Conservation (phyloP, 2,113 vertebrate genomes). For the Dolichallabes microphthalmus region DNA sequence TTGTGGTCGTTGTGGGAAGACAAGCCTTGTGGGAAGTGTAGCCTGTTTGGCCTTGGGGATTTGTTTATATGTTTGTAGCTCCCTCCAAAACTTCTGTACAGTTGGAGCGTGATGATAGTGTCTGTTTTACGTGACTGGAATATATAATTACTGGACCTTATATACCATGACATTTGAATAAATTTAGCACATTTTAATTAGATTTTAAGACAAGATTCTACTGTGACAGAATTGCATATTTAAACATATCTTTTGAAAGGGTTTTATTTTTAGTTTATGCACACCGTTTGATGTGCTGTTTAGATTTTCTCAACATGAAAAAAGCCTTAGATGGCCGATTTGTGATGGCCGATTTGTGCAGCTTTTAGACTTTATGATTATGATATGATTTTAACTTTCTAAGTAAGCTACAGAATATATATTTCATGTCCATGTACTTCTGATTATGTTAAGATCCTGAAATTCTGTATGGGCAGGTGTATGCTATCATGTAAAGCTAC, state of each 20-base stretch:
- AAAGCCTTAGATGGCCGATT: neutral
- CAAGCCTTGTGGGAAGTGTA: neutral
- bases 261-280: neutral
- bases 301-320: constrained; percentile 9
- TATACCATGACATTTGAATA: constrained; percentile 22
- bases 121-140: neutral
- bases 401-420: neutral
- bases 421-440: neutral
- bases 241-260: neutral
- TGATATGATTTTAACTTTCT: neutral
- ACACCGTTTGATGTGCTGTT: neutral
- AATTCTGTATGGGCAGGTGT: neutral
- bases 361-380: too few species aligned
- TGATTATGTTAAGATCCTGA: neutral
- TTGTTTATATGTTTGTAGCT: constrained; percentile 20
- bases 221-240: neutral
- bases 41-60: neutral
- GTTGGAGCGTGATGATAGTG: constrained; percentile 23
- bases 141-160: constrained; percentile 28
- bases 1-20: neutral
- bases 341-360: neutral
- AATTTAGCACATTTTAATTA: constrained; percentile 32
- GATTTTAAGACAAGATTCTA: constrained; percentile 28
- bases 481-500: neutral
- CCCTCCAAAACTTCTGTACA: constrained; percentile 8